Evolutionary conservation across 2,113 vertebrate genomes (phyloP).

Genomic region (Atherinomorus stipes): DNA sequence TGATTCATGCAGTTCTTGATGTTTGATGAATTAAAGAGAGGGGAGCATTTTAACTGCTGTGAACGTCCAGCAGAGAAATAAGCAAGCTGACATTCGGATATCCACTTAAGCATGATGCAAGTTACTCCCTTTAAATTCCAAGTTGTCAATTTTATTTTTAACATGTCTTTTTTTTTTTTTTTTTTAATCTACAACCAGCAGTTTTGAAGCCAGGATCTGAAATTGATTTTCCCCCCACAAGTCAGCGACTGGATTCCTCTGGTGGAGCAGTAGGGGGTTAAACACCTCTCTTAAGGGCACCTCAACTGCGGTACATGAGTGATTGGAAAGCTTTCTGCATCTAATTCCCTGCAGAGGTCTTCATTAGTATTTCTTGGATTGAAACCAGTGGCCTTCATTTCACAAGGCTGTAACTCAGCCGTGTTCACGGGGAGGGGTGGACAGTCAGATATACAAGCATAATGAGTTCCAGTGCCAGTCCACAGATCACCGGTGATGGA

Average conservation of each 20-base stretch:
- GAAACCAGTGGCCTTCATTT: conserved; percentile 17
- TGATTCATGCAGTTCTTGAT: conserved; percentile 18
- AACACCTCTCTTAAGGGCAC: conserved; percentile 34
- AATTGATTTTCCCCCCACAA: conserved; percentile 18
- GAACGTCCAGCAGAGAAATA: not conserved
- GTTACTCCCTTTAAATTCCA: conserved; percentile 15
- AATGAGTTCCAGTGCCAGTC: conserved; percentile 10
- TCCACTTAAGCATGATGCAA: conserved; percentile 14
- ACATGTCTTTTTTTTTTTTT: conserved; percentile 5
- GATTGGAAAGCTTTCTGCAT: conserved; percentile 18
- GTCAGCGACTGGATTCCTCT: not conserved
- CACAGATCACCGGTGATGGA: conserved; percentile 12
- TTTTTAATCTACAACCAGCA: not conserved
- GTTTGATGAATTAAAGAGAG: conserved; percentile 35
- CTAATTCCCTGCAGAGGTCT: conserved; percentile 41
- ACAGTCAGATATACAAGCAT: not conserved
- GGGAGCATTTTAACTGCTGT: conserved; percentile 8
- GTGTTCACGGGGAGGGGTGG: not conserved
- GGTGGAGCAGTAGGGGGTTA: conserved; percentile 26
- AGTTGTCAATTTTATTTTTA: conserved; percentile 13
- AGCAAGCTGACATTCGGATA: conserved; percentile 14
- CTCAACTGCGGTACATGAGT: conserved; percentile 13
- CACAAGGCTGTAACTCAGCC: not conserved
- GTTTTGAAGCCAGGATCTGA: conserved; percentile 12
- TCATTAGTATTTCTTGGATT: conserved; percentile 27